These are phyloP conservation scores for Sepioteuthis lessoniana DNA, from an alignment of 2,888 invertebrate genomes.

Conservation along the genomic window DNA sequence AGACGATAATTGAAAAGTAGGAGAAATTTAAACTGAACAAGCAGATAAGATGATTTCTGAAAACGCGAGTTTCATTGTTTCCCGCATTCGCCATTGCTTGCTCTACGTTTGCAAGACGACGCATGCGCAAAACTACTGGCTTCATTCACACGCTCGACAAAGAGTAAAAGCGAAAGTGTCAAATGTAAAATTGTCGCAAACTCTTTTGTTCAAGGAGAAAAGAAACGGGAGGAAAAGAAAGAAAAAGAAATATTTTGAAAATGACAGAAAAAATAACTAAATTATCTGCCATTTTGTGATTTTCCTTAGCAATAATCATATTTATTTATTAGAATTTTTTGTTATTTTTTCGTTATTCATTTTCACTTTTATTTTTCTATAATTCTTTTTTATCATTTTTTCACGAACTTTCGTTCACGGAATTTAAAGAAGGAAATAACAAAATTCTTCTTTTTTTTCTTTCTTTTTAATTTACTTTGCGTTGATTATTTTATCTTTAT, in stretches of 20 bases:
- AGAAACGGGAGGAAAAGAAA: not conserved
- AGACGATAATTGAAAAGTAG: too few species aligned
- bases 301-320: not conserved
- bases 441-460: not conserved
- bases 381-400: not conserved
- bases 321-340: not conserved
- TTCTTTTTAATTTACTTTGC: not conserved
- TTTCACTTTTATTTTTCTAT: too few species aligned
- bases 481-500: not conserved
- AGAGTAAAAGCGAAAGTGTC: not conserved
- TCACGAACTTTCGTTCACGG: not conserved
- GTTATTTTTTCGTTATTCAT: too few species aligned
- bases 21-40: too few species aligned
- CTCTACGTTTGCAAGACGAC: not conserved
- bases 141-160: not conserved
- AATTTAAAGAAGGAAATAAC: not conserved
- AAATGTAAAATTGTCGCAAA: not conserved
- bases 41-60: not conserved
- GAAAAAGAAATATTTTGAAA: not conserved
- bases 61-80: not conserved
- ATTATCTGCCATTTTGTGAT: not conserved
- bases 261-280: not conserved
- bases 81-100: not conserved
- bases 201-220: not conserved
- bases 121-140: not conserved